These are phyloP conservation scores for Zootoca vivipara DNA, from an alignment of 2,113 vertebrate genomes.

Conservation along the genomic window DNA sequence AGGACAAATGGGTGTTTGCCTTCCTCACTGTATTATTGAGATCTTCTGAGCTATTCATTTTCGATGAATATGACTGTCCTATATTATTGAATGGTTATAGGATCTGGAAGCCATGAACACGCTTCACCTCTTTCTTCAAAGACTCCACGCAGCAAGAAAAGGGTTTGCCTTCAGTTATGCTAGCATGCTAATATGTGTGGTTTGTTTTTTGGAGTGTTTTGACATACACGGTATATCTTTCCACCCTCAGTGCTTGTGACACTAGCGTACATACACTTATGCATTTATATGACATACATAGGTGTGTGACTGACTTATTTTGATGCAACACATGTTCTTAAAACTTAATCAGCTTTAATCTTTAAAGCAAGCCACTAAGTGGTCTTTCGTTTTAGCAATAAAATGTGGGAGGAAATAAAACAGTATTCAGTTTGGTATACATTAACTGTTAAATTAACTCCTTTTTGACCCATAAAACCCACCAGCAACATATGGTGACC, in stretches of 20 bases:
- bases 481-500: neutral
- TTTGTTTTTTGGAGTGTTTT: conserved; percentile 35
- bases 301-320: conserved; percentile 56
- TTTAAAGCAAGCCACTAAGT: neutral
- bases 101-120: conserved; percentile 69
- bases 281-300: conserved; percentile 5
- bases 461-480: neutral
- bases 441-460: neutral
- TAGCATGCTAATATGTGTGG: conserved; percentile 71
- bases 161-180: conserved; percentile 72
- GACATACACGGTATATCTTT: neutral
- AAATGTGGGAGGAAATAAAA: too few species aligned
- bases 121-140: conserved; percentile 69
- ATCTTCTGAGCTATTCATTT: conserved; percentile 15
- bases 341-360: neutral
- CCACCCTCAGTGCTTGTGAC: conserved; percentile 46
- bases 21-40: neutral
- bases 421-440: neutral
- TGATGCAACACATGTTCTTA: conserved; percentile 62
- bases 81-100: conserved; percentile 78
- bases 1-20: conserved; percentile 21
- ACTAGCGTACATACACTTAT: neutral
- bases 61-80: conserved; percentile 51
- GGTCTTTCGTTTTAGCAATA: neutral
- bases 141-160: conserved; percentile 64